Conservation (phyloP, 2,888 invertebrate species). For the Conomelus anceps region DNA sequence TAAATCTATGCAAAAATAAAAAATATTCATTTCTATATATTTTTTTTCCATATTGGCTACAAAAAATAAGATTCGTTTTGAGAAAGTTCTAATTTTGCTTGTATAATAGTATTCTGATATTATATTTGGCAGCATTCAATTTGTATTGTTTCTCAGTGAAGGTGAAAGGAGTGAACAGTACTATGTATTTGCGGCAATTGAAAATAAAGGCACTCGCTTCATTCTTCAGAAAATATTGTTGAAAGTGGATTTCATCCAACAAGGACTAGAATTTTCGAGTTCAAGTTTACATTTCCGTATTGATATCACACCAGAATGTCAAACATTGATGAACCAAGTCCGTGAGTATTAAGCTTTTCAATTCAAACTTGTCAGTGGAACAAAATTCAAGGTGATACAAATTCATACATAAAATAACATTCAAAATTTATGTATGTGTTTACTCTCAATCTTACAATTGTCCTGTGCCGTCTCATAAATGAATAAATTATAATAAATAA, state of each 20-base stretch:
- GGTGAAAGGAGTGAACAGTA: neutral
- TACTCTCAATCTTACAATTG: too few relatives aligned
- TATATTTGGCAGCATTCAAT: too few relatives aligned
- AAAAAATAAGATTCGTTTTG: too few relatives aligned
- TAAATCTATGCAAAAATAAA: too few relatives aligned
- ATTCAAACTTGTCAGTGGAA: neutral
- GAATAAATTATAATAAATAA: too few relatives aligned
- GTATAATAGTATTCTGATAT: too few relatives aligned
- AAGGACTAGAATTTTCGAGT: neutral
- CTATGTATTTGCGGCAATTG: neutral
- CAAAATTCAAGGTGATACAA: neutral
- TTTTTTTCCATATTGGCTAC: too few relatives aligned
- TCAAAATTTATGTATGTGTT: too few relatives aligned
- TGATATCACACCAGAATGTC: neutral
- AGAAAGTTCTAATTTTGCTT: too few relatives aligned
- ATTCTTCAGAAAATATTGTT: neutral
- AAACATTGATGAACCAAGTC: neutral
- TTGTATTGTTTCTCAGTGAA: neutral
- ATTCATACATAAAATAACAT: too few relatives aligned
- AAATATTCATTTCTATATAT: too few relatives aligned
- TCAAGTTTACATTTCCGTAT: constrained; percentile 1
- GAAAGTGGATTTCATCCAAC: neutral
- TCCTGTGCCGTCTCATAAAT: too few relatives aligned
- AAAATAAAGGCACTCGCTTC: neutral
- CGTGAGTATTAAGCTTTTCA: neutral